phyloP scores from a whole-genome alignment of 2,797 vertebrate species.

The Discoglossus pictus region DNA sequence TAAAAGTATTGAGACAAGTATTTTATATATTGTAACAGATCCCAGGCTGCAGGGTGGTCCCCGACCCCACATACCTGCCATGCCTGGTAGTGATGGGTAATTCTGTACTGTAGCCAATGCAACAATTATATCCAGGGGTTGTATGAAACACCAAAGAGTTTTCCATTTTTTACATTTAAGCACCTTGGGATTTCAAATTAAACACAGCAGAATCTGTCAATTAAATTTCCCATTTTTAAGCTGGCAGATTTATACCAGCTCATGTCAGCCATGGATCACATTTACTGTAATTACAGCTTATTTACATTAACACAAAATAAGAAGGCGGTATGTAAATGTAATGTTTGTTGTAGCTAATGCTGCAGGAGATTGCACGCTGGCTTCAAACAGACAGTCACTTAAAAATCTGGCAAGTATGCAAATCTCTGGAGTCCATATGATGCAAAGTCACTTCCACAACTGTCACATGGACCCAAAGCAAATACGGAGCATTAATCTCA shows the following conservation, averaged over 20 bases:
- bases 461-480: conserved; percentile 67
- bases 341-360: conserved; percentile 99
- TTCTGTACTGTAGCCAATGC: background rate
- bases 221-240: conserved; percentile 97
- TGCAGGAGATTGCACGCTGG: conserved; percentile 83
- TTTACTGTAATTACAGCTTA: conserved; percentile 99
- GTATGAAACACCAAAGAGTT: conserved; percentile 11
- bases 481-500: conserved; percentile 69
- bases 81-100: conserved; percentile 15
- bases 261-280: conserved; percentile 99
- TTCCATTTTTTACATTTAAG: conserved; percentile 36
- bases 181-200: conserved; percentile 72
- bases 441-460: conserved; percentile 71
- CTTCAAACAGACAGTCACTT: conserved; percentile 75
- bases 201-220: conserved; percentile 76
- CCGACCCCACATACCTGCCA: background rate
- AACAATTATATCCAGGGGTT: background rate
- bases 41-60: background rate
- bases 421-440: conserved; percentile 74
- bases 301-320: conserved; percentile 99
- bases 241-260: conserved; percentile 94
- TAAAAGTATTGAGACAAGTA: too few relatives aligned
- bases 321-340: conserved; percentile 99
- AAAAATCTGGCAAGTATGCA: conserved; percentile 82
- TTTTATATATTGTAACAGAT: too few relatives aligned